phyloP scores from a whole-genome alignment of 2,113 vertebrate genomes.

The Bambusicola thoracicus region DNA sequence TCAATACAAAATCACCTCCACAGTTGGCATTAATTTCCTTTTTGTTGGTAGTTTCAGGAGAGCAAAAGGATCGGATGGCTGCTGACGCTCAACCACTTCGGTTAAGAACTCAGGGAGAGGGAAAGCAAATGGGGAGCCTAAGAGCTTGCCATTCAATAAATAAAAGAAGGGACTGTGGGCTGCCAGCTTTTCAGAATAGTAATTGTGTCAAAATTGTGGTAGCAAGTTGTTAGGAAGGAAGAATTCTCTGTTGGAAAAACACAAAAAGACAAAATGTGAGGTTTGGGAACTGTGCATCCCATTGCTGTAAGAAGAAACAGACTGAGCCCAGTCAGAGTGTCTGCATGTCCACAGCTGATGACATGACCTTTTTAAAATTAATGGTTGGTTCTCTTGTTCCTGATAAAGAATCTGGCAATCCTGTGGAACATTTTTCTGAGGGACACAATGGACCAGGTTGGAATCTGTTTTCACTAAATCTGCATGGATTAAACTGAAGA shows the following conservation, averaged over 20 bases:
- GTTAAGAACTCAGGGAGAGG: not conserved
- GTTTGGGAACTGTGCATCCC: not conserved
- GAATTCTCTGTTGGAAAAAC: not conserved
- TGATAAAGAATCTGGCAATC: not conserved
- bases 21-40: constrained; percentile 43
- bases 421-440: constrained; percentile 59
- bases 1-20: constrained; percentile 22
- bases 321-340: not conserved
- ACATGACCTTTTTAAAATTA: not conserved
- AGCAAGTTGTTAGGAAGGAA: not conserved
- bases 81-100: not conserved
- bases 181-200: not conserved
- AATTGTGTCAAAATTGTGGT: not conserved
- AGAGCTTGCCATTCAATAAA: not conserved
- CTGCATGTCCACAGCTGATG: not conserved
- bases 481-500: constrained; percentile 30
- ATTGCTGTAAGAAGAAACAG: not conserved
- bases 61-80: constrained; percentile 7
- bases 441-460: constrained; percentile 19
- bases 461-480: constrained; percentile 51
- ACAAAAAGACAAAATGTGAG: not conserved
- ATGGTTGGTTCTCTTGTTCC: constrained; percentile 3
- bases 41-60: not conserved
- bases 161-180: not conserved
- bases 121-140: not conserved